Base-by-base conservation (phyloP, 2,113 vertebrate genomes). In the Stomatorhinus ivindoensis region DNA sequence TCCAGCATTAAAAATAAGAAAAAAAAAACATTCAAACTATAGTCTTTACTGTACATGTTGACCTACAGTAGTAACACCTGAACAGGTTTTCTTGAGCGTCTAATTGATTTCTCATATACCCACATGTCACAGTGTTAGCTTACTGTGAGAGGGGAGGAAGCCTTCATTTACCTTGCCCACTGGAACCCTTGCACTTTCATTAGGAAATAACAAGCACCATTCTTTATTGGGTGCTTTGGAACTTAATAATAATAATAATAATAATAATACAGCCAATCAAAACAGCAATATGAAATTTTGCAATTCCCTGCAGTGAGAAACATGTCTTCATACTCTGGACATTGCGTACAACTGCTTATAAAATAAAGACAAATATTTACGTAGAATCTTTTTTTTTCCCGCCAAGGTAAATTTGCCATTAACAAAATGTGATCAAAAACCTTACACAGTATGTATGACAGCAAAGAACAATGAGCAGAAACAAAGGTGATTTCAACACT, bases 381-480 rank as follows among this genome's bases (percentile, higher is more conserved):
- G 48, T 86, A 24, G 15, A 48, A 47, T 31, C 5, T 39, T 94
- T 93, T 93, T 91, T 92, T 50, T 50, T 15, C 19, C 39, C 19
- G 2, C 8, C 39, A 93, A 73, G 91, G 87, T 94, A 94, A 91
- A 90, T 92, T 95, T 92, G 91, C 69, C 53, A 90, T 91, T 91
- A 92, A 90, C 90, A 90, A 92, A 88, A 91, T 69, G 90, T 88
- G 86, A 90, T 83, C 82, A 88, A 80, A 89, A 90, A 92, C 87
- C 92, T 91, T 42, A 88, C 73, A 88, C 89, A 92, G 90, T 92
- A 93, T 94, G 93, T 93, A 94, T 95, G 95, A 95, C 92, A 92
- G 94, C 95, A 94, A 95, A 95, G 87, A 96, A 95, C 92, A 93
- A 92, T 94, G 94, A 95, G 94, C 93, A 94, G 91, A 93, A 96